Evolutionary conservation across 2,797 vertebrate species (phyloP), one percentile per base, ranked within the genome.

Genomic region (Paedocypris micromegethes): DNA sequence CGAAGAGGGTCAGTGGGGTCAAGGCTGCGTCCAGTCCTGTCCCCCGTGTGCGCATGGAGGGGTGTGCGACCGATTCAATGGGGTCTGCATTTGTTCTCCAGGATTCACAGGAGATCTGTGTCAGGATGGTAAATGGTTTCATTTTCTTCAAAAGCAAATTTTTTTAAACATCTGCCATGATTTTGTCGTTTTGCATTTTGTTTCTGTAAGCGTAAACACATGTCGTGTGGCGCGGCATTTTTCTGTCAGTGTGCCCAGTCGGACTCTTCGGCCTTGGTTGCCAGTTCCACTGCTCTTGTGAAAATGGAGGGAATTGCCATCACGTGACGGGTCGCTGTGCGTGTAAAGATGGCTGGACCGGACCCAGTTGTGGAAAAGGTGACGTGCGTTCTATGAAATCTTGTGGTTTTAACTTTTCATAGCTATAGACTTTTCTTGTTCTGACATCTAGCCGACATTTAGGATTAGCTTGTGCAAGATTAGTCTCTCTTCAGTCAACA

Each of bases 311-410:
- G 0, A 80, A 75, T 6, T 93, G 92, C 70, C 82, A 93, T 5
- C 86, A 88, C 0, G 76, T 70, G 59, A 90, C 83, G 0, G 92
- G 92, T 5, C 83, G 3, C 0, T 93, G 92, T 61, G 81, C 81
- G 75, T 94, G 92, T 49, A 72, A 85, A 0, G 81, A 90, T 0
- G 92, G 92, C n/a, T 88, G 91, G 89, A 92, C 79, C 0, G 92
- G 92, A 40, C 45, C 72, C 4, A 74, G 71, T 78, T 94, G 92
- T 56, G 87, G 82, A 68, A 86, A 83, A 88, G 90, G 92, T 93
- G 82, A 0, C 0, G 9, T 5, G 9, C 0, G 43, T 44, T 40
- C 4, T 43, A 43, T 43, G 43, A 57, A 9, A 9, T 23, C 23
- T 23, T 23, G 23, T 23, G 23, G 23, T 23, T 23, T 23, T 23